Base-by-base conservation (phyloP, 2,797 vertebrate species). In the Notolabrus celidotus region DNA sequence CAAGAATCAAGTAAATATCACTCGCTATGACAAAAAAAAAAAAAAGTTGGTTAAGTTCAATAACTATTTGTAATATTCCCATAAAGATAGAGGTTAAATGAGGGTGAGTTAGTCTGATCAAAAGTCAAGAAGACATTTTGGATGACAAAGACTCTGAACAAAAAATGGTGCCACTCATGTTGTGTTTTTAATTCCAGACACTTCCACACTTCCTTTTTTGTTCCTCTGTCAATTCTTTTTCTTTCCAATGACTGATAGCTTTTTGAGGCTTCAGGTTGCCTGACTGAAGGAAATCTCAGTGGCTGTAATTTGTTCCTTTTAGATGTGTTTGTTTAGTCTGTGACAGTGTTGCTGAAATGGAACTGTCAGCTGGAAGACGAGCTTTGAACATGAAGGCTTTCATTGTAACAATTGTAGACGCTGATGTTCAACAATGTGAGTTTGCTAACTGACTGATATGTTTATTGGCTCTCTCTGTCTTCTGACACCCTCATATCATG, bases 321-420 rank as follows among this genome's bases (percentile, higher is more conserved):
- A 61, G 62, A 66, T 67, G 71, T 83, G 67, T 76, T 82, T 88
- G 76, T 85, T 89, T 75, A 69, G 68, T 71, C 62, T 71, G 51
- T 67, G 70, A 82, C 75, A 80, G 71, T 56, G 42, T 80, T 77
- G 62, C 84, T 89, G 87, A 91, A 90, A 88, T 82, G 68, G 59
- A 89, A 83, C 84, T 88, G 90, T 89, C 87, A 92, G 77, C 75
- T 55, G 67, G 59, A 76, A 72, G 71, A 80, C 79, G 72, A 64
- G 83, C 87, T 90, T 74, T 83, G 85, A 91, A 86, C 81, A 84
- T 81, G 86, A 77, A 69, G 62, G 76, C 87, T 82, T 79, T 79
- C 76, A 84, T 83, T 88, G 85, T 74, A 80, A 83, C 80, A 86
- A 81, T 79, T 80, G 73, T 80, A 54, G 43, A 67, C 61, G 64